Evolutionary conservation across 2,113 vertebrate species (phyloP).

Genomic region (Nycticebus coucang): DNA sequence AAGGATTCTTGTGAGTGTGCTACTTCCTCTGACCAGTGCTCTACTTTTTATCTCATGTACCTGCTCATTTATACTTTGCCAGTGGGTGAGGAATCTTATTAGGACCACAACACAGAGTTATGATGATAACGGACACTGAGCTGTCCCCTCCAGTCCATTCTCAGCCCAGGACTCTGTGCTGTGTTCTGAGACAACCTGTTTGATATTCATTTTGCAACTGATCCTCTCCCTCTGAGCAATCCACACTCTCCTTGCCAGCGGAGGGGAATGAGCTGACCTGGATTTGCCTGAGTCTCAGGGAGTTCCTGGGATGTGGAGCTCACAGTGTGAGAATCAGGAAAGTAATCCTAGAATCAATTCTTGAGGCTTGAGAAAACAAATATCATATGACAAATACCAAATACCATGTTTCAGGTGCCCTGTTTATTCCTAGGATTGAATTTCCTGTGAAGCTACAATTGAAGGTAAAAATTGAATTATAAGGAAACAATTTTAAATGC

Average conservation of each 20-base stretch:
- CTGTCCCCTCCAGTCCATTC: neutral
- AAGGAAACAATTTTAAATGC: neutral
- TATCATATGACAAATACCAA: neutral
- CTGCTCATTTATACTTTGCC: neutral
- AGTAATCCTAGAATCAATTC: neutral
- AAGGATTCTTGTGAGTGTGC: neutral
- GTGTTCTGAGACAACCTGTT: neutral
- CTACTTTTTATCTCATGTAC: neutral
- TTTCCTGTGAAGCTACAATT: neutral
- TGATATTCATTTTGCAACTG: neutral
- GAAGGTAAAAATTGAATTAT: neutral
- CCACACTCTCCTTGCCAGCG: neutral
- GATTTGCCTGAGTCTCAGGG: neutral
- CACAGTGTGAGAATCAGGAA: neutral
- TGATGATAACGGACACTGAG: rapidly evolving
- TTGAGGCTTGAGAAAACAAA: neutral
- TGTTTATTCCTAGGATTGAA: neutral
- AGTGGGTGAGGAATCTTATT: neutral
- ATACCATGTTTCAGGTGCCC: neutral
- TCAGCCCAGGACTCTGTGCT: neutral
- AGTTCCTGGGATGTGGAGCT: neutral
- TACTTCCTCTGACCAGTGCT: neutral
- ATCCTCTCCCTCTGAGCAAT: neutral
- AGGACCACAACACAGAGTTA: neutral
- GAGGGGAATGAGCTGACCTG: neutral